phyloP scores from a whole-genome alignment of 2,113 vertebrate genomes.

The Rhombomys opimus region DNA sequence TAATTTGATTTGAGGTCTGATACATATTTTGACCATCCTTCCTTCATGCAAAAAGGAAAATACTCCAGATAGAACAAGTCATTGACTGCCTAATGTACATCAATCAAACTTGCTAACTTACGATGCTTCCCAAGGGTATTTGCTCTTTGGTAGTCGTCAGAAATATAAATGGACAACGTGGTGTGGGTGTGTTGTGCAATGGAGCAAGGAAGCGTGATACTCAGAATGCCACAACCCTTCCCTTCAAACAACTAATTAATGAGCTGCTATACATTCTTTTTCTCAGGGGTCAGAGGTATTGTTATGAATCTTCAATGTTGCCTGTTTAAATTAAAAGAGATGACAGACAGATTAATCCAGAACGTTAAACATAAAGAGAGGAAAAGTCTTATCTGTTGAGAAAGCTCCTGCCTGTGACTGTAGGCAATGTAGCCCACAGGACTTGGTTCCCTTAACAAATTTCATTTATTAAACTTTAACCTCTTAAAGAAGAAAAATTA shows the following conservation, averaged over 20 bases:
- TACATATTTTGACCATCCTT: conserved; percentile 79
- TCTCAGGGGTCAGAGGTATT: conserved; percentile 74
- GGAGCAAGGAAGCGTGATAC: conserved; percentile 64
- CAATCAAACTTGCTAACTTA: conserved; percentile 67
- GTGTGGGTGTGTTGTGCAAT: conserved; percentile 54
- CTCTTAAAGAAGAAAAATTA: conserved; percentile 33
- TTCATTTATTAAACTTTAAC: conserved; percentile 26
- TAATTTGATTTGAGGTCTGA: conserved; percentile 73
- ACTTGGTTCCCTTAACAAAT: not conserved
- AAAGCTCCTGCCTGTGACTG: not conserved
- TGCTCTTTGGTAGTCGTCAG: conserved; percentile 55
- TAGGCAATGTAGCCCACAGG: not conserved
- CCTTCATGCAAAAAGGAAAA: conserved; percentile 41
- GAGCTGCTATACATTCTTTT: conserved; percentile 67
- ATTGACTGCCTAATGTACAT: conserved; percentile 57
- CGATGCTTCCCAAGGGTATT: conserved; percentile 54
- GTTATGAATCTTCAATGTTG: conserved; percentile 64
- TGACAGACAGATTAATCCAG: conserved; percentile 63
- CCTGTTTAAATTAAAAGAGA: conserved; percentile 69
- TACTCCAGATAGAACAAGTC: conserved; percentile 66
- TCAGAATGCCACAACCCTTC: conserved; percentile 58
- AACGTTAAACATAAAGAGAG: not conserved
- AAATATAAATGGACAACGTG: conserved; percentile 53
- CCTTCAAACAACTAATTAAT: conserved; percentile 79
- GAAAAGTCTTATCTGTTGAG: not conserved